Percentiles rank a stretch among this genome's conserved stretches.
Evolutionary conservation across 1,140 invertebrate species (phyloP).

Genomic region (Achatina immaculata): DNA sequence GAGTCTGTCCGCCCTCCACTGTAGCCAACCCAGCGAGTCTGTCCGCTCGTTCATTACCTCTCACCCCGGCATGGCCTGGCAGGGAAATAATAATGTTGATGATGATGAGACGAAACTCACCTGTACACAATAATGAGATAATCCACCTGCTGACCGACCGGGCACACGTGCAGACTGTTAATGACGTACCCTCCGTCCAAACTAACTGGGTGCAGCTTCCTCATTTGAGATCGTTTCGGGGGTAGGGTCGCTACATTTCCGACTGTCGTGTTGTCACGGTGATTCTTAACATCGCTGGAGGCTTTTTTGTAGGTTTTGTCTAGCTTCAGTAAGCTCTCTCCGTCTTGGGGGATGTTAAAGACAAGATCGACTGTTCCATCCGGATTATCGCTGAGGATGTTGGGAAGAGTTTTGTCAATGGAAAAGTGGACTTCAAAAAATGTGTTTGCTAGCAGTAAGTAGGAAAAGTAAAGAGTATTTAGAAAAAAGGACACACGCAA

Average conservation of each 20-base stretch:
- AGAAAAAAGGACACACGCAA: too few relatives aligned
- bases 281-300: not conserved
- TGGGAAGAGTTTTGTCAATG: too few relatives aligned
- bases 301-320: not conserved
- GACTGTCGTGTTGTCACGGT: not conserved
- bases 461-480: too few relatives aligned
- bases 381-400: not conserved
- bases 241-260: not conserved
- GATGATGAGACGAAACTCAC: too few relatives aligned
- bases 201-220: not conserved
- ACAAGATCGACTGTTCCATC: constrained; percentile 8
- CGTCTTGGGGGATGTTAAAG: constrained; percentile 12
- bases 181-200: constrained; percentile 8
- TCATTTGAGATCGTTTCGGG: not conserved
- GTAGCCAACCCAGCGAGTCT: too few relatives aligned
- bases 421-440: too few relatives aligned
- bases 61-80: too few relatives aligned
- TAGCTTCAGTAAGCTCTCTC: not conserved
- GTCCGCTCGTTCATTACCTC: too few relatives aligned
- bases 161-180: not conserved
- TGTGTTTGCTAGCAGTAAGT: too few relatives aligned
- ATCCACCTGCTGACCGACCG: not conserved
- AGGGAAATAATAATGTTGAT: too few relatives aligned
- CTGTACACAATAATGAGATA: constrained; percentile 30
- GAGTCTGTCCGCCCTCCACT: too few relatives aligned